Evolutionary conservation across 92 coral and sea anemone genomes (phyloP).

Genomic region (Zoanthus gigantus): DNA sequence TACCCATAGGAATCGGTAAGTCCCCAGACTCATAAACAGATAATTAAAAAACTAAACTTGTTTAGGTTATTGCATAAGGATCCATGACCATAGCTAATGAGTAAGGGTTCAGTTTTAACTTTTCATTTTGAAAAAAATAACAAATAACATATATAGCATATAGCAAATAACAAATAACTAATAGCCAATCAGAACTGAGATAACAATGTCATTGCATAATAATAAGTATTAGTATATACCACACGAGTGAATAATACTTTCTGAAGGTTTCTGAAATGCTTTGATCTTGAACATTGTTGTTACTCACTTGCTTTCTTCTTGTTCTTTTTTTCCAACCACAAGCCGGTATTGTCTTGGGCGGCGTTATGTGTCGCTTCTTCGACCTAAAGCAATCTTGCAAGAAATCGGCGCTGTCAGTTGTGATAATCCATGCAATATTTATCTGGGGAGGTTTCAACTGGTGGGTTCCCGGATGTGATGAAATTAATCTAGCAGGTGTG

Average conservation of each 20-base stretch:
- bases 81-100: no score
- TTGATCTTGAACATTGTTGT: not conserved
- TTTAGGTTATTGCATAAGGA: no score
- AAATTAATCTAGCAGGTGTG: constrained; percentile 18
- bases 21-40: not conserved
- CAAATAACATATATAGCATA: no score
- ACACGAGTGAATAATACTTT: no score
- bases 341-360: not conserved
- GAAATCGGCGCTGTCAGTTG: constrained; percentile 24
- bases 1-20: constrained; percentile 30
- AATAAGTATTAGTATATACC: no score
- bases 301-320: not conserved
- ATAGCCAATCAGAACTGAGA: no score
- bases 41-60: no score
- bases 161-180: no score
- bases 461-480: constrained; percentile 46
- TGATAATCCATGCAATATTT: not conserved
- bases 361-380: not conserved
- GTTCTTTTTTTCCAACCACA: not conserved
- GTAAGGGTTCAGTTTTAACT: no score
- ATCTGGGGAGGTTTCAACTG: not conserved
- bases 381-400: constrained; percentile 26
- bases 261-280: no score
- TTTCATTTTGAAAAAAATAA: no score
- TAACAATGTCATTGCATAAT: no score